Evolutionary conservation across 2,888 invertebrate species (phyloP), one percentile per base, ranked within the genome.

Genomic region (Tanypteryx hageni): DNA sequence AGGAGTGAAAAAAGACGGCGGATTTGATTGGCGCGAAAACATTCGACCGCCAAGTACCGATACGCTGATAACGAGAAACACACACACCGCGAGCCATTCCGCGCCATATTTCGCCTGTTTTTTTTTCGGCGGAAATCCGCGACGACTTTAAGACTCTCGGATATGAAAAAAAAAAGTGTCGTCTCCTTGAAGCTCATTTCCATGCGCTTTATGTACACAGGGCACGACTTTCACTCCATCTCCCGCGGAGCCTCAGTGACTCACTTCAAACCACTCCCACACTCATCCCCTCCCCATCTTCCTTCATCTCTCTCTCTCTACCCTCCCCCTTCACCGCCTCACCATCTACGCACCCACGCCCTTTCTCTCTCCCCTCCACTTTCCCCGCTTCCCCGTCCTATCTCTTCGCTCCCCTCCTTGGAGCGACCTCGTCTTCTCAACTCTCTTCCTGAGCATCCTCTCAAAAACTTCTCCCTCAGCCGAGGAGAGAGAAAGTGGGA

Each of bases 201-300:
- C 76, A 76, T 76, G 76, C 76, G 76, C 76, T 22, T 76, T 76
- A 76, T 76, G 76, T 76, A 76, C 76, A 76, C 76, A 76, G 76
- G 76, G 27, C 76, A 76, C 27, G 76, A 76, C 76, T 76, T 76
- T 76, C 76, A 27, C 76, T 11, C 22, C 76, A 76, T 76, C 22
- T 76, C 76, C 76, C 27, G 76, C 76, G 2, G 76, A 22, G 76
- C 13, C 76, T 76, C 76, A 76, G 76, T 76, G 76, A 76, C 22
- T 76, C 76, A 76, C 76, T 76, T 68, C 76, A 76, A 13, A 76
- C 76, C 76, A 76, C 76, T 76, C 76, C 76, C 76, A 68, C 68
- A 68, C 76, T 76, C 76, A 5, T 22, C 68, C 22, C 68, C 76
- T 22, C 22, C 76, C 76, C 76, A 14, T 13, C 27, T 9, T 2